Evolutionary conservation across 2,113 vertebrate species (phyloP), one percentile per base, ranked within the genome.

Genomic region (Urocolius indicus): DNA sequence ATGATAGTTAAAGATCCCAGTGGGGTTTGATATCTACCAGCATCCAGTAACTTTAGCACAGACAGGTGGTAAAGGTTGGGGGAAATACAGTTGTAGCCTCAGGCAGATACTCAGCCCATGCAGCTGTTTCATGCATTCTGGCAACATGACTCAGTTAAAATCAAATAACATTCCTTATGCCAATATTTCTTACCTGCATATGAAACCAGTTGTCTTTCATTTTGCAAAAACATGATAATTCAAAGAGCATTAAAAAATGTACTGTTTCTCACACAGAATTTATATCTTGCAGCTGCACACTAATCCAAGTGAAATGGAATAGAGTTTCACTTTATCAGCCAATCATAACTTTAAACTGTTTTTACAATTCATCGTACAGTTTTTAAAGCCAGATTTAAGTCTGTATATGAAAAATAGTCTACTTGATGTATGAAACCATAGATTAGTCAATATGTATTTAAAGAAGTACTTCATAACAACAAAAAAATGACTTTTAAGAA

Each of bases 111-210:
- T 97, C 90, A 3, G 71, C 73, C 95, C 89, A 41, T 65, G 90
- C 98, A 98, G 97, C 98, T 98, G 97, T 97, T 98, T 97, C 96
- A 97, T 95, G 96, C 92, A 86, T 97, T 97, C 97, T 98, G 95
- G 95, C 95, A 97, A 96, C 87, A 94, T 94, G 95, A 96, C 95
- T 97, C 95, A 96, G 96, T 98, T 96, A 96, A 96, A 98, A 95
- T 95, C 97, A 96, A 96, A 97, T 96, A 96, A 97, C 93, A 92
- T 96, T 97, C 96, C 83, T 93, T 93, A 83, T 95, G 93, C 95
- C 97, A 96, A 73, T 97, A 97, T 98, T 97, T 96, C 94, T 96
- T 97, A 97, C 96, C 96, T 98, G 97, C 96, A 92, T 95, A 92
- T 95, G 95, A 96, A 97, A 96, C 95, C 95, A 97, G 96, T 96